Evolutionary conservation across 2,888 invertebrate genomes (phyloP).

Genomic region (Drosophila sordidula): DNA sequence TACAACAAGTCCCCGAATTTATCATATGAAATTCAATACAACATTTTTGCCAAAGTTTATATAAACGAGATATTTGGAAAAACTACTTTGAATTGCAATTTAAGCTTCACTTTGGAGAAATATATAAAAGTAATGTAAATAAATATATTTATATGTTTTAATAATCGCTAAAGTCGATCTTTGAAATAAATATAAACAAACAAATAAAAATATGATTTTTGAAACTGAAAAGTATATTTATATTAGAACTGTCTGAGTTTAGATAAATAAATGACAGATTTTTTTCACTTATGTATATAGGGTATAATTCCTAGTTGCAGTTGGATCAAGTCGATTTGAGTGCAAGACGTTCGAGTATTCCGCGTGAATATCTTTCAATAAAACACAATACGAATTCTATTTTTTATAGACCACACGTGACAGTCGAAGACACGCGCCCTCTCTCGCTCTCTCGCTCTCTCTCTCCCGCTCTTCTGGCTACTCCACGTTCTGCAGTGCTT

Average conservation of each 20-base stretch:
- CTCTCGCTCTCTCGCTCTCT: neutral
- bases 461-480: neutral
- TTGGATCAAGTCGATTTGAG: constrained; percentile 1
- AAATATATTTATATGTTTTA: too few species aligned
- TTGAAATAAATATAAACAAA: too few species aligned
- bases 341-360: constrained; percentile 24
- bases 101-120: neutral
- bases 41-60: neutral
- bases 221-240: too few species aligned
- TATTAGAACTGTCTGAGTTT: too few species aligned
- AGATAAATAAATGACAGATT: too few species aligned
- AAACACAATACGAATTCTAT: constrained; percentile 57
- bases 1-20: too few species aligned
- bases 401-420: constrained; percentile 77
- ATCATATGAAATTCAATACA: neutral
- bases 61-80: neutral
- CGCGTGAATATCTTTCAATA: constrained; percentile 22
- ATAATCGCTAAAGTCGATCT: too few species aligned
- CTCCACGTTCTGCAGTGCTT: constrained; percentile 13
- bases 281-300: neutral
- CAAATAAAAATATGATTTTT: too few species aligned
- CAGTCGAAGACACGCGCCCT: constrained; percentile 1
- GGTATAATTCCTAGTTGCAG: constrained; percentile 26
- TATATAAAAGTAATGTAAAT: too few species aligned
- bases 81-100: neutral